phyloP scores from a whole-genome alignment of 2,888 invertebrate species.

The Lithophane semibrunnea region DNA sequence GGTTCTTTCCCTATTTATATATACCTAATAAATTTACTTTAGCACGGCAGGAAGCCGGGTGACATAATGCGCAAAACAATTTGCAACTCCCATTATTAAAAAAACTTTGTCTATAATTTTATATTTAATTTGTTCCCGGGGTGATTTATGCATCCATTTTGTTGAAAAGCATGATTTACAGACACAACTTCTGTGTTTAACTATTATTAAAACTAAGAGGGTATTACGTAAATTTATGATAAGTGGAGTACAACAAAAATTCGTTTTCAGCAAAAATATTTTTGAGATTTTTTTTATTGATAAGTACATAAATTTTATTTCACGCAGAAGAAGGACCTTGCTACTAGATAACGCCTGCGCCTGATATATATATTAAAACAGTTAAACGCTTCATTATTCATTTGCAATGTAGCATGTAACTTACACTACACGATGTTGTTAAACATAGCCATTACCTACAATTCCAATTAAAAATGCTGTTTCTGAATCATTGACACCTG shows the following conservation, averaged over 20 bases:
- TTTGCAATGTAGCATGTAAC: neutral
- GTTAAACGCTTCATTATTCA: neutral
- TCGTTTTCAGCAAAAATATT: neutral
- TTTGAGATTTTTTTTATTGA: conserved; percentile 2
- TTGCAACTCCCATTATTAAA: conserved; percentile 80
- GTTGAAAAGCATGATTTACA: conserved; percentile 71
- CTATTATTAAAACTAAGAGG: conserved; percentile 37
- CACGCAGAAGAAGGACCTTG: neutral
- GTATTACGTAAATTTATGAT: conserved; percentile 30
- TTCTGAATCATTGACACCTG: conserved; percentile 19
- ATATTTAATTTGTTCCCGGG: conserved; percentile 77
- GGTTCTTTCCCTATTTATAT: no score
- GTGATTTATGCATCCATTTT: conserved; percentile 78
- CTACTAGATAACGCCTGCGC: neutral
- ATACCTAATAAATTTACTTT: no score
- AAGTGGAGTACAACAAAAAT: conserved; percentile 22
- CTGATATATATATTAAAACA: neutral
- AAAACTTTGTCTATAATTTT: conserved; percentile 82
- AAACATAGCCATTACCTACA: neutral
- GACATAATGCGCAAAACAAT: conserved; percentile 78
- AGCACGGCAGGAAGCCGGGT: no score
- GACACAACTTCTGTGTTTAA: conserved; percentile 55
- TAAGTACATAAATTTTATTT: neutral
- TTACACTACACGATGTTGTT: neutral
- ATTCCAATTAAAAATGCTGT: conserved; percentile 29